Base-by-base conservation (phyloP, 30 jellyfish, hydroid and myxozoan genomes). In the Chironex yamaguchii region DNA sequence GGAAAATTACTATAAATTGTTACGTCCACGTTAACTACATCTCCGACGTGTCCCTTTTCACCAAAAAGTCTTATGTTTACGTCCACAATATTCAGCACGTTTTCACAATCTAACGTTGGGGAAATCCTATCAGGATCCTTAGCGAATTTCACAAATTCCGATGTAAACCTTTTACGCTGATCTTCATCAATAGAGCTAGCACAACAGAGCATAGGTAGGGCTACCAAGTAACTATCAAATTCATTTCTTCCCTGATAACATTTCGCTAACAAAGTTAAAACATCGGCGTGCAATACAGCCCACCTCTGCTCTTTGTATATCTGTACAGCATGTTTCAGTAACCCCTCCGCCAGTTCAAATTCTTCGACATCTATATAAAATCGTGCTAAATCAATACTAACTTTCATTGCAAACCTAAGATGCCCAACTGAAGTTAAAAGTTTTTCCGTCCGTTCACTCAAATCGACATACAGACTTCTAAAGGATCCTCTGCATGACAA, bases 41-140 rank as follows among this genome's bases (percentile, higher is more conserved):
- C 99, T 17, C 99, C 99, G 33, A 89, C 77, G 67, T 89, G 97
- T 9, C 97, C 99, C 53, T 74, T 94, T 32, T 85, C 95, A 50
- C 89, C 89, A 54, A 50, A 82, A 62, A 94, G 52, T 31, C 67
- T 78, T 21, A 88, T 89, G 34, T 82, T 66, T 34, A 84, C 92
- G 24, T 67, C 88, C 32, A 81, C 89, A 1, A 94, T 2, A 17
- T 64, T 85, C 0, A 94, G 12, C 1, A 88, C 82, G 14, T 97
- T 97, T 11, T 88, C 99, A 14, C 89, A 48, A 17, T 50, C 52
- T 11, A 89, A 53, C 23, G 71, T 70, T 2, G 53, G 87, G n/a
- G 74, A 50, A 20, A 75, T 58, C 14, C 36, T 31, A 4, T 29
- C 36, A n/a, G 75, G 77, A 51, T 58, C 62, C n/a, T 23, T 65